phyloP scores from a whole-genome alignment of 1,140 invertebrate genomes.

The Tetramorium parvispinum region DNA sequence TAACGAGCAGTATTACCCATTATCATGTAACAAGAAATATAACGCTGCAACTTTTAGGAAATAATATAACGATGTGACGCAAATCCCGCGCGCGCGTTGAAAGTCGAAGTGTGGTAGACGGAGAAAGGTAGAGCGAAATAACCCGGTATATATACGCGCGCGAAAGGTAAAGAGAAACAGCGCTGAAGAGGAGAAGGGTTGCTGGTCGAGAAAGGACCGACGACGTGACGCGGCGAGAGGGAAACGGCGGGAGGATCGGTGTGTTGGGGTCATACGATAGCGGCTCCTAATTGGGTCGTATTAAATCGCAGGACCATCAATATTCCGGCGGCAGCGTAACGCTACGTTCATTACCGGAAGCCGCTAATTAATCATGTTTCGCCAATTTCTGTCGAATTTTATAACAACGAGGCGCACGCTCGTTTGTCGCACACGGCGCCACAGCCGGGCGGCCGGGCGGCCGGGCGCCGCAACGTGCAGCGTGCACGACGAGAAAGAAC shows the following conservation, averaged over 20 bases:
- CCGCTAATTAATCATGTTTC: constrained; percentile 71
- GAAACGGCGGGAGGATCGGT: not conserved
- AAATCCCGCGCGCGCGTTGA: not conserved
- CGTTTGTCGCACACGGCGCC: constrained; percentile 55
- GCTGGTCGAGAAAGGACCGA: constrained; percentile 9
- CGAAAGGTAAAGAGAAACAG: not conserved
- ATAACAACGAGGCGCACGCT: constrained; percentile 52
- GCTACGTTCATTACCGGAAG: constrained; percentile 65
- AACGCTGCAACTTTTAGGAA: constrained; percentile 27
- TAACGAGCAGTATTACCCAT: constrained; percentile 49
- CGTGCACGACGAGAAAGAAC: constrained; percentile 6
- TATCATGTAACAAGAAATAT: constrained; percentile 46
- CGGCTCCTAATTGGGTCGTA: constrained; percentile 68
- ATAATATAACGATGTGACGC: constrained; percentile 10
- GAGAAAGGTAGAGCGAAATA: not conserved
- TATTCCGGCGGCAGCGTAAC: constrained; percentile 47
- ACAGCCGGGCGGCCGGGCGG: not conserved
- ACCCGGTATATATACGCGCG: not conserved
- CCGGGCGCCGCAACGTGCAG: not conserved
- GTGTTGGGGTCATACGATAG: constrained; percentile 47
- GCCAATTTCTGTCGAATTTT: constrained; percentile 64
- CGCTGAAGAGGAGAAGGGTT: not conserved
- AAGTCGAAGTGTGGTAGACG: not conserved
- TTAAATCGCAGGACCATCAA: constrained; percentile 68
- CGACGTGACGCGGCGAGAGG: not conserved